These are phyloP conservation scores for Fistularia commersonii DNA, from an alignment of 2,797 vertebrate genomes.

Conservation along the genomic window DNA sequence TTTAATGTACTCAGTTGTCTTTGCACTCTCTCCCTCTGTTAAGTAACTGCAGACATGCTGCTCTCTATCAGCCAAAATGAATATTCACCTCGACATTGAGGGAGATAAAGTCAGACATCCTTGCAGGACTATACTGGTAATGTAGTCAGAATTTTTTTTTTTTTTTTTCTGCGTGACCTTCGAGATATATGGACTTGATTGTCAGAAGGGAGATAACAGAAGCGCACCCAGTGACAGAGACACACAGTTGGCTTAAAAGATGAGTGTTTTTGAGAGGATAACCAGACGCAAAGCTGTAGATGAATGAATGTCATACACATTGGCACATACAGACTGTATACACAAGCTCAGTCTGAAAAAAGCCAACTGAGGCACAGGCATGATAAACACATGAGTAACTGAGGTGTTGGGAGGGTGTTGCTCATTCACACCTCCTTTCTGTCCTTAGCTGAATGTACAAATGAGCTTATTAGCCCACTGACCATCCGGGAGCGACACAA, in stretches of 20 bases:
- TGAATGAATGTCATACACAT: too few relatives aligned
- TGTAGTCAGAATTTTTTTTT: constrained; percentile 12
- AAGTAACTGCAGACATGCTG: too few relatives aligned
- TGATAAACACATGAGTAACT: constrained; percentile 65
- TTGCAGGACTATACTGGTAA: constrained; percentile 10
- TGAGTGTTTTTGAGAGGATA: too few relatives aligned
- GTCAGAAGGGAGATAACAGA: constrained; percentile 19
- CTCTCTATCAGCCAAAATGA: too few relatives aligned
- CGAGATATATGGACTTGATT: constrained; percentile 14
- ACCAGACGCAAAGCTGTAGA: too few relatives aligned
- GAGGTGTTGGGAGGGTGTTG: constrained; percentile 28
- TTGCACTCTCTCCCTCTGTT: too few relatives aligned
- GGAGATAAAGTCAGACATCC: too few relatives aligned
- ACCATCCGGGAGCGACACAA: constrained; percentile 44
- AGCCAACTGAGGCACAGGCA: too few relatives aligned
- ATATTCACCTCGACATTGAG: too few relatives aligned
- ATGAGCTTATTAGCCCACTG: constrained; percentile 44
- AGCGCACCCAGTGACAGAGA: constrained; percentile 31
- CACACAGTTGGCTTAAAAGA: constrained; percentile 17
- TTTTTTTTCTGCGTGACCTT: constrained; percentile 10
- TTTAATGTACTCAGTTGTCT: too few relatives aligned
- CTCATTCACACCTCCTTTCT: constrained; percentile 53
- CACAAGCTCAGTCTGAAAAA: too few relatives aligned
- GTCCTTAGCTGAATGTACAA: constrained; percentile 45
- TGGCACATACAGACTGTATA: too few relatives aligned